Percentiles rank a stretch among this genome's conserved stretches.
These are phyloP conservation scores for Lepidostoma basale DNA, from an alignment of 1,140 invertebrate genomes.

Conservation along the genomic window DNA sequence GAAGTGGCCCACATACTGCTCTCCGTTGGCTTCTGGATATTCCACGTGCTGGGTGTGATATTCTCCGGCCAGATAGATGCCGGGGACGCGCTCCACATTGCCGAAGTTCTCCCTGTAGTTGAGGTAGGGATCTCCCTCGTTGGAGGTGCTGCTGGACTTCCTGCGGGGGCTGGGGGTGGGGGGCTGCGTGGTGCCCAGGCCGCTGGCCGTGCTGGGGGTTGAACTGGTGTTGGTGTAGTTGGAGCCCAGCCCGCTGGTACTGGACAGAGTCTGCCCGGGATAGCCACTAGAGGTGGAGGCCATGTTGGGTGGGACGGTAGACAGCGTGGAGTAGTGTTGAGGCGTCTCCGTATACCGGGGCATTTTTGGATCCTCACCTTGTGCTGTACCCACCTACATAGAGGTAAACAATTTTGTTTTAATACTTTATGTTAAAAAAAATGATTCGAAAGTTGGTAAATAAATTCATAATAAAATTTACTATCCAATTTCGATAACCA, in stretches of 20 bases:
- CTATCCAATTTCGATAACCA: too few relatives aligned
- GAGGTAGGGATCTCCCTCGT: slow-evolving; percentile 63
- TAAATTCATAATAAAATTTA: too few relatives aligned
- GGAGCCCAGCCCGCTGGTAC: slow-evolving; percentile 57
- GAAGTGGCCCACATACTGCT: slow-evolving; percentile 39
- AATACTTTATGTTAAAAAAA: too few relatives aligned
- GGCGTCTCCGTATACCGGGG: slow-evolving; percentile 76
- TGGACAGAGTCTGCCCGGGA: slow-evolving; percentile 54
- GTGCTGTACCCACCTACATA: slow-evolving; percentile 57
- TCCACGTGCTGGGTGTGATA: slow-evolving; percentile 49
- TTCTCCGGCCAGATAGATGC: slow-evolving; percentile 63
- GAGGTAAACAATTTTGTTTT: too few relatives aligned
- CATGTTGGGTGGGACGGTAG: slow-evolving; percentile 47
- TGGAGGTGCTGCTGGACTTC: slow-evolving; percentile 70
- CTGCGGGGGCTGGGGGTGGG: slow-evolving; percentile 74
- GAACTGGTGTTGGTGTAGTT: slow-evolving; percentile 55
- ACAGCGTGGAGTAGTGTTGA: slow-evolving; percentile 63
- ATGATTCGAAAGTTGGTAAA: slow-evolving; percentile 1
- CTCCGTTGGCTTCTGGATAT: slow-evolving; percentile 36
- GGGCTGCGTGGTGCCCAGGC: slow-evolving; percentile 52
- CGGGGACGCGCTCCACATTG: slow-evolving; percentile 58
- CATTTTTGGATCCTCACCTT: slow-evolving; percentile 66
- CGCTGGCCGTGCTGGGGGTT: slow-evolving; percentile 47
- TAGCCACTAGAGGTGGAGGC: slow-evolving; percentile 55
- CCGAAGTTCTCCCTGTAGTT: slow-evolving; percentile 48